These are phyloP conservation scores for Brachypterus glaber DNA, from an alignment of 2,888 invertebrate species.

Conservation along the genomic window DNA sequence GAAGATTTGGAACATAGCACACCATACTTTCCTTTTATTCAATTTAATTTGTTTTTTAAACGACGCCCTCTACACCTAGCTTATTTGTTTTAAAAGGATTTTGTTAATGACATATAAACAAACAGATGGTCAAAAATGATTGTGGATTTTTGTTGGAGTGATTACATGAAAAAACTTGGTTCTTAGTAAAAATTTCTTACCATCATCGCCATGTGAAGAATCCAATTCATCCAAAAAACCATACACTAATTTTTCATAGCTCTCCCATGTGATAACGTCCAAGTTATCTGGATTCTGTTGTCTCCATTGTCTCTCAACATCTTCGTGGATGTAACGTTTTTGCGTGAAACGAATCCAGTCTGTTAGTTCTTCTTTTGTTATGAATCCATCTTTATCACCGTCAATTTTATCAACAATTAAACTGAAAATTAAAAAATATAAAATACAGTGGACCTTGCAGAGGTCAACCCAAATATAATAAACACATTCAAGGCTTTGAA, in stretches of 20 bases:
- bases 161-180: no score
- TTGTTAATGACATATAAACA: no score
- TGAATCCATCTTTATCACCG: constrained; percentile 67
- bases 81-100: no score
- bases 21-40: no score
- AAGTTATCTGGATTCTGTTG: constrained; percentile 75
- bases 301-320: constrained; percentile 88
- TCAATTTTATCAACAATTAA: constrained; percentile 93
- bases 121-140: no score
- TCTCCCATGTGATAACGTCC: constrained; percentile 72
- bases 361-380: constrained; percentile 80
- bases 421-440: constrained; percentile 43
- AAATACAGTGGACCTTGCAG: no score
- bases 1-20: no score
- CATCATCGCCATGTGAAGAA: constrained; percentile 51
- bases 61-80: no score
- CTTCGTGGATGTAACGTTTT: constrained; percentile 81
- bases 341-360: constrained; percentile 96
- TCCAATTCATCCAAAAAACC: constrained; percentile 78
- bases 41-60: no score
- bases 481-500: no score
- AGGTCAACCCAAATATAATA: no score
- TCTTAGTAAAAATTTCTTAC: constrained; percentile 39
- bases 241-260: constrained; percentile 73
- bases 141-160: no score